Base-by-base conservation (phyloP, 2,797 vertebrate species). In the Liparis tanakae region DNA sequence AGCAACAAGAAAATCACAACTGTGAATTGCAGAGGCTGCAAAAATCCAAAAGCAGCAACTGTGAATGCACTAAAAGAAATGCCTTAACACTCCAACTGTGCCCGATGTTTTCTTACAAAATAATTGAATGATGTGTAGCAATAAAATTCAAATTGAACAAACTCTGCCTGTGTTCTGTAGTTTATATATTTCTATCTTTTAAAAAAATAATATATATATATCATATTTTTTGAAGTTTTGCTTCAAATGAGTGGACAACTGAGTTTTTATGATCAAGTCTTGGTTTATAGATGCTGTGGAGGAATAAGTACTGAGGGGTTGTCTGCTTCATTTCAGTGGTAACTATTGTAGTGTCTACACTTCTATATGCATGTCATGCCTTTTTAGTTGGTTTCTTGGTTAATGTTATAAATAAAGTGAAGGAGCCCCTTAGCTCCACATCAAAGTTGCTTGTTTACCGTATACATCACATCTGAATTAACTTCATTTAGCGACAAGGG, bases 31-130 rank as follows among this genome's bases (percentile, higher is more conserved):
- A 9, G 44, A 17, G 43, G 43, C 43, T 44, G 43, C 7, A 48
- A 17, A 48, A 8, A 15, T 2, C 6, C 37, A 2, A 8, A 46
- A 8, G 51, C 18, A 61, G 39, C 67, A 51, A 48, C 54, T 72
- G 46, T 83, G 54, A 72, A 67, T 33, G 8, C 20, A 57, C 1
- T 10, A 30, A 25, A 48, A 25, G 25, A 54, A 14, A 41, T 20
- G 12, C n/a, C 18, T 54, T 41, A 39, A 79, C 68, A 62, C 83
- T 76, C 66, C 70, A 75, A 12, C 71, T 14, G 39, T 67, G 51
- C 56, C 51, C 25, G 5, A 62, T 71, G 65, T 68, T 63, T 63
- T 61, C 20, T 44, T 53, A 18, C 1, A 57, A 53, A 72, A 59
- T 1, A 56, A 15, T 7, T 53, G n/a, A 39, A 44, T 14, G 6